A percentile compares a stretch with the other conserved stretches of the same genome.
Evolutionary conservation across 1,140 invertebrate genomes (phyloP).

Genomic region (Panagrolaimus sp.): DNA sequence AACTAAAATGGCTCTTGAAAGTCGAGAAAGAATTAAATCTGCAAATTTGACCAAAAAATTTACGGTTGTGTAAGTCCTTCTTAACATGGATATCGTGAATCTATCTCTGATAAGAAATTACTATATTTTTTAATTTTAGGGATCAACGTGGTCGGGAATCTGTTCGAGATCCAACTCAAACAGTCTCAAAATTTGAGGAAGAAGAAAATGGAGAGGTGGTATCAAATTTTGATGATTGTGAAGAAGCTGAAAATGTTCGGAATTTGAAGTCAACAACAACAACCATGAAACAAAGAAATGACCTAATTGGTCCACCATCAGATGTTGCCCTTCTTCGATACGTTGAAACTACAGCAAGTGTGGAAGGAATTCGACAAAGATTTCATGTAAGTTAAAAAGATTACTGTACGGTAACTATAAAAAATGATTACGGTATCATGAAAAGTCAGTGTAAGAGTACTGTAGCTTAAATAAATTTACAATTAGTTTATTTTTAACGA

Average conservation of each 20-base stretch:
- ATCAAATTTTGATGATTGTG: conserved; percentile 12
- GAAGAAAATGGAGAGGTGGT: too few relatives aligned
- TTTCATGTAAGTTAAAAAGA: conserved; percentile 25
- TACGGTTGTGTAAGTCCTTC: conserved; percentile 52
- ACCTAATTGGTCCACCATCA: conserved; percentile 49
- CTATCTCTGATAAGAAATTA: too few relatives aligned
- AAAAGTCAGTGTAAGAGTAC: too few relatives aligned
- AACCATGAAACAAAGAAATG: conserved; percentile 26
- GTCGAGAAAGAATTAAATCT: conserved; percentile 34
- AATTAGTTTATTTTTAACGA: too few relatives aligned
- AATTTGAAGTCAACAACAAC: background rate
- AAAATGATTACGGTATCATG: too few relatives aligned
- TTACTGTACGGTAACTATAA: conserved; percentile 14
- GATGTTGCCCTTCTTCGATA: conserved; percentile 57
- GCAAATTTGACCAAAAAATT: conserved; percentile 50
- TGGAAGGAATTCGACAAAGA: conserved; percentile 51
- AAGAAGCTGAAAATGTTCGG: background rate
- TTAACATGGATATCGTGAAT: conserved; percentile 4
- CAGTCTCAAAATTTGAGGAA: conserved; percentile 23
- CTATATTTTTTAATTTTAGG: conserved; percentile 25
- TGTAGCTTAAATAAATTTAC: too few relatives aligned
- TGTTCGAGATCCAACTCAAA: conserved; percentile 41
- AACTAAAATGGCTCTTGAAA: conserved; percentile 48
- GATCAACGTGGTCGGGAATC: conserved; percentile 39
- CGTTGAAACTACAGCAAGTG: conserved; percentile 48